These are phyloP conservation scores for Calephelis virginiensis DNA, from an alignment of 1,140 invertebrate species.

Conservation along the genomic window DNA sequence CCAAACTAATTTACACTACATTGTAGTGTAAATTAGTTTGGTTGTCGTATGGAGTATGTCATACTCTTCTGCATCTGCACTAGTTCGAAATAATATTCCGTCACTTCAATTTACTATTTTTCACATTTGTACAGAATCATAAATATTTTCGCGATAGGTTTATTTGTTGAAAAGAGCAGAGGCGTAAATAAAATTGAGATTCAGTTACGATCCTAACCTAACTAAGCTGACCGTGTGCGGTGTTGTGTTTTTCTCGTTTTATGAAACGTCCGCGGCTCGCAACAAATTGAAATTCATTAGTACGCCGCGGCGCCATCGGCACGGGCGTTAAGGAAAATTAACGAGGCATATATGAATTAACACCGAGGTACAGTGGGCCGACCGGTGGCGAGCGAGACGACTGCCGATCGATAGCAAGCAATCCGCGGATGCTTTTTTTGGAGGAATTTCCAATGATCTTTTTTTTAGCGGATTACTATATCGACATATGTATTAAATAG, in stretches of 20 bases:
- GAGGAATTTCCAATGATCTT: slow-evolving; percentile 1
- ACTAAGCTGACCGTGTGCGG: slow-evolving; percentile 35
- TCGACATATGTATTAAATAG: no score
- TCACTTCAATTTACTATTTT: no score
- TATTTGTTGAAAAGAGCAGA: slow-evolving; percentile 22
- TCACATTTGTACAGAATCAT: not conserved
- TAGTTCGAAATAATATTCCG: no score
- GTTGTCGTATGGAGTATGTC: no score
- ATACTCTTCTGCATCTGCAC: no score
- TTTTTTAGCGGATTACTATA: not conserved
- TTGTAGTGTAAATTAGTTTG: no score
- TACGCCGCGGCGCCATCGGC: slow-evolving; percentile 51
- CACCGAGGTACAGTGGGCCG: slow-evolving; percentile 40
- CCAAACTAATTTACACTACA: no score
- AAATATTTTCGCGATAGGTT: not conserved
- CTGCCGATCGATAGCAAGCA: slow-evolving; percentile 53
- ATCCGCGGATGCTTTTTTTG: slow-evolving; percentile 54
- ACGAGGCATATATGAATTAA: slow-evolving; percentile 69
- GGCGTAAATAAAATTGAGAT: slow-evolving; percentile 21
- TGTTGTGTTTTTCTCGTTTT: slow-evolving; percentile 37
- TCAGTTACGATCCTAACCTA: slow-evolving; percentile 31
- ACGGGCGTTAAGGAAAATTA: slow-evolving; percentile 70
- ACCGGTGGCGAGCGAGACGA: slow-evolving; percentile 42
- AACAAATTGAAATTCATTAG: slow-evolving; percentile 76
- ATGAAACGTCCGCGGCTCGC: slow-evolving; percentile 47